A percentile compares a stretch with the other conserved stretches of the same genome.
Evolutionary conservation across 2,797 vertebrate genomes (phyloP).

Genomic region (Anguilla anguilla): DNA sequence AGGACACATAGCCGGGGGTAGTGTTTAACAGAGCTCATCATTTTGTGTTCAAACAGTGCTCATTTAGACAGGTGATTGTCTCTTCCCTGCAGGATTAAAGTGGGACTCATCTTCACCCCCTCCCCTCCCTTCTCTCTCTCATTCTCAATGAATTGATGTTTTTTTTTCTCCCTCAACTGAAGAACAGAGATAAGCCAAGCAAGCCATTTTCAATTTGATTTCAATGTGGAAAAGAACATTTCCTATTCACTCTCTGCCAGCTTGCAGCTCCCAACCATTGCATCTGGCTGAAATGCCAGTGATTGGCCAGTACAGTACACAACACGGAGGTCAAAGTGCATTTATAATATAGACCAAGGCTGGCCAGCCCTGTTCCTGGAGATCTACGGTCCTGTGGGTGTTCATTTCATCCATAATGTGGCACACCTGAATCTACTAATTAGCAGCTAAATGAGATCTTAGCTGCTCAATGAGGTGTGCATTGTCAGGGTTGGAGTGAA

Average conservation of each 20-base stretch:
- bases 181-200: conserved; percentile 1
- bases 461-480: too few relatives aligned
- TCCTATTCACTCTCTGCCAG: neutral
- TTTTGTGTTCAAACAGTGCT: conserved; percentile 1
- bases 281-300: neutral
- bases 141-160: neutral
- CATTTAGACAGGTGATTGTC: conserved; percentile 19
- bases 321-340: neutral
- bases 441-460: too few relatives aligned
- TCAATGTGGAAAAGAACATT: conserved; percentile 1
- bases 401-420: too few relatives aligned
- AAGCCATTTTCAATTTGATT: neutral
- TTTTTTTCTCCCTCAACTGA: neutral
- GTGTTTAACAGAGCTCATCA: neutral
- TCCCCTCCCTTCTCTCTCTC: neutral
- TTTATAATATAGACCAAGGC: neutral
- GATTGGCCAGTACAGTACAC: neutral
- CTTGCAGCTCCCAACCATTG: neutral
- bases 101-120: neutral
- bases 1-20: neutral
- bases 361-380: too few relatives aligned
- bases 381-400: too few relatives aligned
- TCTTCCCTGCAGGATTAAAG: conserved; percentile 13
- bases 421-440: too few relatives aligned
- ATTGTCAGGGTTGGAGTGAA: too few relatives aligned